phyloP scores from a whole-genome alignment of 23 tunicate species.

The Phallusia fumigata region DNA sequence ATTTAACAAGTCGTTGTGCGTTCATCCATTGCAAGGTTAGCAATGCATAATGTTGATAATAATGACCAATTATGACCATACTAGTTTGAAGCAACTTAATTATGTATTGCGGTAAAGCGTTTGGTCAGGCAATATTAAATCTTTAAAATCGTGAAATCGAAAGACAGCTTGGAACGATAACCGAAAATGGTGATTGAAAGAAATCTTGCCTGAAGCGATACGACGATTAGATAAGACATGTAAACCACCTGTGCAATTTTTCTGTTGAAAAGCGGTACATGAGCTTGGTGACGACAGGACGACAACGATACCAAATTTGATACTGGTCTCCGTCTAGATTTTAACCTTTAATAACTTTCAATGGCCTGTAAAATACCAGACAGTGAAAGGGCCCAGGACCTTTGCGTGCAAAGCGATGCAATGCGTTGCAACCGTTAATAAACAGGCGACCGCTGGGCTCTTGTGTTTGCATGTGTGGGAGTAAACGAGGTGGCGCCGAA shows the following conservation, averaged over 20 bases:
- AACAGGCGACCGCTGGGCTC: neutral
- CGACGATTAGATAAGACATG: neutral
- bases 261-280: neutral
- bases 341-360: neutral
- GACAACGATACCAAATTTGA: slow-evolving; percentile 1
- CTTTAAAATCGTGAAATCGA: no score
- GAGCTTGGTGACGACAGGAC: neutral
- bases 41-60: neutral
- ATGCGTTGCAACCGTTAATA: neutral
- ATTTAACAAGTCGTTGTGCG: neutral
- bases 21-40: neutral
- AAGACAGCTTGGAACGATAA: no score
- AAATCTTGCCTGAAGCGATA: neutral
- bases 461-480: neutral
- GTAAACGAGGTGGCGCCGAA: neutral
- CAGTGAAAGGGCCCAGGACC: neutral
- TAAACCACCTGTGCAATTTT: slow-evolving; percentile 1
- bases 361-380: neutral
- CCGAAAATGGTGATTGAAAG: no score
- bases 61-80: no score
- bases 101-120: no score
- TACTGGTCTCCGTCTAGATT: neutral
- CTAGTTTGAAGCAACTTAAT: no score
- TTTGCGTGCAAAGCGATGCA: slow-evolving; percentile 3
- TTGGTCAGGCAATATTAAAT: no score